phyloP scores from a whole-genome alignment of 2,888 invertebrate genomes.

The Synergus umbraculus region DNA sequence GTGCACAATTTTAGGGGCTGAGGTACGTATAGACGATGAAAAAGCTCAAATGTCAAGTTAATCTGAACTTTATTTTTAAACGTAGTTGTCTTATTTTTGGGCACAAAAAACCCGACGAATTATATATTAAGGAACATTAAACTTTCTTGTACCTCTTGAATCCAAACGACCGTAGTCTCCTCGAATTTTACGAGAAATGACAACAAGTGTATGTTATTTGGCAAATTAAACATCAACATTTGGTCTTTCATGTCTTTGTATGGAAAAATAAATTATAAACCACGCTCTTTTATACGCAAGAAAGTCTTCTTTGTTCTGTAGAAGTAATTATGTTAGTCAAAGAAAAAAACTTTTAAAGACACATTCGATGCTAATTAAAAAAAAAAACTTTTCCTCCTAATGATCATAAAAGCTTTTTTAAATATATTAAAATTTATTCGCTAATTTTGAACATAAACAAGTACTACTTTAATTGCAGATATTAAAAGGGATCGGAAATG shows the following conservation, averaged over 20 bases:
- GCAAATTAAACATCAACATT: conserved; percentile 27
- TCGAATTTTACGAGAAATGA: conserved; percentile 19
- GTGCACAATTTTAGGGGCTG: conserved; percentile 21
- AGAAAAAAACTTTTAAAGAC: neutral
- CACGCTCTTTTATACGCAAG: conserved; percentile 40
- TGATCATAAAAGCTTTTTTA: no score
- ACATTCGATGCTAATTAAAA: no score
- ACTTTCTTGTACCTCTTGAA: conserved; percentile 26
- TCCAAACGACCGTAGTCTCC: conserved; percentile 30
- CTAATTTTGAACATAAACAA: no score
- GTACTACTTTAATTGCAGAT: neutral
- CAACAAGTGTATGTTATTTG: conserved; percentile 36
- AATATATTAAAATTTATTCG: no score
- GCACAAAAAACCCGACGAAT: conserved; percentile 25
- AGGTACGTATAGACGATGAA: conserved; percentile 15
- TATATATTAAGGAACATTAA: conserved; percentile 12
- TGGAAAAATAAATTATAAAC: conserved; percentile 37
- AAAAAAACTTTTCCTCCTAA: no score
- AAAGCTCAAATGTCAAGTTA: conserved; percentile 38
- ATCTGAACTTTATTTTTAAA: conserved; percentile 16
- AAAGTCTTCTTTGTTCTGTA: conserved; percentile 12
- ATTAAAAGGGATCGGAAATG: neutral
- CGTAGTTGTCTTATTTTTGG: conserved; percentile 1
- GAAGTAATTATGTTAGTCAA: neutral
- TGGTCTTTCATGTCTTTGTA: conserved; percentile 36